Evolutionary conservation across 1,140 invertebrate genomes (phyloP).

Genomic region (Drepana arcuata): DNA sequence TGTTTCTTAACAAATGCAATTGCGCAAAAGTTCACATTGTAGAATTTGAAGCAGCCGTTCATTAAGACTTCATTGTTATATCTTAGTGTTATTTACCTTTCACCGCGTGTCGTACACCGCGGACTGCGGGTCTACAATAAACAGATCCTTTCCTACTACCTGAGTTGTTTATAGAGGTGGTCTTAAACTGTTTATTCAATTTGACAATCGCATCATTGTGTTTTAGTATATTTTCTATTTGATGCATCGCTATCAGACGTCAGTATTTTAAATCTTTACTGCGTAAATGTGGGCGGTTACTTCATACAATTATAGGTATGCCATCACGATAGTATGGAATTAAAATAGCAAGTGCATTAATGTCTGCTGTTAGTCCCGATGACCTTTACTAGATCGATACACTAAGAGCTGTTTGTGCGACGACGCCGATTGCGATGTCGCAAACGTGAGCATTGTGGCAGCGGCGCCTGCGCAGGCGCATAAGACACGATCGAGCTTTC

Average conservation of each 20-base stretch:
- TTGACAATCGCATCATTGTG: slow-evolving; percentile 16
- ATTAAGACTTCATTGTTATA: slow-evolving; percentile 40
- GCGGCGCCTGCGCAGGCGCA: slow-evolving; percentile 17
- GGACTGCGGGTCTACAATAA: slow-evolving; percentile 17
- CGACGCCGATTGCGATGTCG: slow-evolving; percentile 38
- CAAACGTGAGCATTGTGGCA: slow-evolving; percentile 41
- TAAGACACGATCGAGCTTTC: slow-evolving; percentile 38
- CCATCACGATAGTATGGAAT: too few relatives aligned
- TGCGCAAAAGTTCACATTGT: slow-evolving; percentile 18
- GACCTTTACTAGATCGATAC: slow-evolving; percentile 25
- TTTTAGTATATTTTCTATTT: too few relatives aligned
- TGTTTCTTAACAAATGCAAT: slow-evolving; percentile 17
- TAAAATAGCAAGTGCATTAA: slow-evolving; percentile 9
- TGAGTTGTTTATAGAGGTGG: slow-evolving; percentile 34
- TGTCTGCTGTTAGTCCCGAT: slow-evolving; percentile 7
- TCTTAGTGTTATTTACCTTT: slow-evolving; percentile 35
- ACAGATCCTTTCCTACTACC: slow-evolving; percentile 24
- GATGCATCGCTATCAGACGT: too few relatives aligned
- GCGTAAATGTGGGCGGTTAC: too few relatives aligned
- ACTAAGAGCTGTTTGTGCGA: slow-evolving; percentile 15
- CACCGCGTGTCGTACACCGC: slow-evolving; percentile 12
- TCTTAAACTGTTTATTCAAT: slow-evolving; percentile 22
- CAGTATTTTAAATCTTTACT: too few relatives aligned
- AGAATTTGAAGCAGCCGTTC: slow-evolving; percentile 28
- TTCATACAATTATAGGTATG: too few relatives aligned